Conservation (phyloP, 1,140 invertebrate species). For the Bombus huntii region DNA sequence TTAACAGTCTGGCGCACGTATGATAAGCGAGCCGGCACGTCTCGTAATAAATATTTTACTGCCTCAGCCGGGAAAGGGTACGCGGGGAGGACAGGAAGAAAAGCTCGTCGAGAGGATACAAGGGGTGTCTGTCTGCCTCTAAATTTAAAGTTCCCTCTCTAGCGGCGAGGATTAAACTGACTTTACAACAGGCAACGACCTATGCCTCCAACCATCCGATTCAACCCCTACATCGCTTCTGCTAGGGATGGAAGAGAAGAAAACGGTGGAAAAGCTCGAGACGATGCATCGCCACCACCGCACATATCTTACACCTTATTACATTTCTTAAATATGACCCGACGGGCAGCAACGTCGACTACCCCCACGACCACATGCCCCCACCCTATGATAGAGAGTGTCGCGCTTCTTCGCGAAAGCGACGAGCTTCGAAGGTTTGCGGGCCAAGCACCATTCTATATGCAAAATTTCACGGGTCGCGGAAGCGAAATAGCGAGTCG, state of each 20-base stretch:
- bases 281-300: slow-evolving; percentile 59
- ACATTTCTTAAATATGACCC: slow-evolving; percentile 75
- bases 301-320: slow-evolving; percentile 76
- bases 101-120: not conserved
- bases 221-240: not conserved
- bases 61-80: slow-evolving; percentile 11
- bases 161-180: slow-evolving; percentile 67
- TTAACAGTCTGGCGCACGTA: slow-evolving; percentile 55
- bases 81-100: not conserved
- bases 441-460: slow-evolving; percentile 68
- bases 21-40: slow-evolving; percentile 62
- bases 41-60: slow-evolving; percentile 71
- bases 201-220: not conserved
- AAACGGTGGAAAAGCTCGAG: not conserved
- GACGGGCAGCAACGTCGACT: slow-evolving; percentile 33
- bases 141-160: slow-evolving; percentile 68
- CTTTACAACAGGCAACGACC: slow-evolving; percentile 60
- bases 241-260: not conserved
- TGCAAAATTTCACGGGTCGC: slow-evolving; percentile 75
- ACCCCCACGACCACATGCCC: not conserved
- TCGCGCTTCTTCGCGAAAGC: slow-evolving; percentile 25
- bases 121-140: slow-evolving; percentile 44
- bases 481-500: slow-evolving; percentile 68
- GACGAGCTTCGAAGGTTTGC: slow-evolving; percentile 16
- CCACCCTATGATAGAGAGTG: not conserved